Evolutionary conservation across 1,140 invertebrate species (phyloP).

Genomic region (Nephotettix cincticeps): DNA sequence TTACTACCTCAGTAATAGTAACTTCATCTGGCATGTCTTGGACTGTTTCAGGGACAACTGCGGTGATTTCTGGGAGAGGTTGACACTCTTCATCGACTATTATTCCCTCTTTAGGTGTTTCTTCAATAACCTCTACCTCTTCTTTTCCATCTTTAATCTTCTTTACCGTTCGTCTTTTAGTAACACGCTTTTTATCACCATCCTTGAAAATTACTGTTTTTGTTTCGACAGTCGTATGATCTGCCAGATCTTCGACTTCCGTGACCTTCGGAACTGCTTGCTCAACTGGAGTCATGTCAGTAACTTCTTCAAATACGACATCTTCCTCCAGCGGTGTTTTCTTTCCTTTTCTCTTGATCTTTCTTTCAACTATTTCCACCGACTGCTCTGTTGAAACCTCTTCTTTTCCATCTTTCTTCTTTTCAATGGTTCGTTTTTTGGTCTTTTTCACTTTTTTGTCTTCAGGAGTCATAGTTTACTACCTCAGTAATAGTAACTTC

Average conservation of each 20-base stretch:
- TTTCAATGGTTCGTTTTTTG: constrained; percentile 28
- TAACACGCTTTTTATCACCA: constrained; percentile 24
- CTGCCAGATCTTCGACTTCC: neutral
- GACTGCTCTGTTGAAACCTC: constrained; percentile 21
- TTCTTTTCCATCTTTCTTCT: constrained; percentile 35
- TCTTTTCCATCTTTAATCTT: constrained; percentile 36
- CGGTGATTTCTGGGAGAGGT: constrained; percentile 40
- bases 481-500: constrained; percentile 50
- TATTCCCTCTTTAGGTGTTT: constrained; percentile 41
- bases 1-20: constrained; percentile 37
- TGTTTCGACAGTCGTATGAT: constrained; percentile 38
- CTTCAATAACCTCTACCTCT: constrained; percentile 40
- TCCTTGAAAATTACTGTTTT: constrained; percentile 37
- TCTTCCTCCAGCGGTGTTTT: constrained; percentile 32
- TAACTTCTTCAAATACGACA: constrained; percentile 37
- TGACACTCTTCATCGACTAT: constrained; percentile 42
- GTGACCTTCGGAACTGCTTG: constrained; percentile 29
- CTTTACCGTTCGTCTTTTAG: constrained; percentile 30
- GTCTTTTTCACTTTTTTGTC: constrained; percentile 32
- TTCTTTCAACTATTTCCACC: constrained; percentile 31
- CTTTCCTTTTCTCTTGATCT: constrained; percentile 24
- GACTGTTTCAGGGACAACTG: constrained; percentile 37
- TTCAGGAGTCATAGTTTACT: constrained; percentile 25
- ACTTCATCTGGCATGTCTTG: constrained; percentile 24
- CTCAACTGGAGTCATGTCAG: constrained; percentile 39